A percentile compares a stretch with the other conserved stretches of the same genome.
phyloP scores from a whole-genome alignment of 2,797 vertebrate species.

The Enteromius treurensis region DNA sequence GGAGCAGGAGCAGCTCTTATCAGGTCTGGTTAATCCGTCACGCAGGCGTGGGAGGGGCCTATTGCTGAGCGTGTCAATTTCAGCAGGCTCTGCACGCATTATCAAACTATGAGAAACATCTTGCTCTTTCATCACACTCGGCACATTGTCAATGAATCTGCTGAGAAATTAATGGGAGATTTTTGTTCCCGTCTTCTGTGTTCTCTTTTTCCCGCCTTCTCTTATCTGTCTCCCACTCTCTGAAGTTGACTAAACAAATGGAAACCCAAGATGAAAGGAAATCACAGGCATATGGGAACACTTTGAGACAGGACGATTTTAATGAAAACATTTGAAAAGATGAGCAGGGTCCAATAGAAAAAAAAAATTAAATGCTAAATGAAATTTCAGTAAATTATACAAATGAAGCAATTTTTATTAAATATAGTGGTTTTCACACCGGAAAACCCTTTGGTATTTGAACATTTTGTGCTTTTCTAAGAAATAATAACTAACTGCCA shows the following conservation, averaged over 20 bases:
- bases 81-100: constrained; percentile 39
- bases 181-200: constrained; percentile 30
- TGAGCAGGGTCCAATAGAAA: background rate
- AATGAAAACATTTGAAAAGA: constrained; percentile 33
- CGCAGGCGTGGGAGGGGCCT: constrained; percentile 48
- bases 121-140: constrained; percentile 52
- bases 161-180: constrained; percentile 50
- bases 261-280: constrained; percentile 45
- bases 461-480: constrained; percentile 2
- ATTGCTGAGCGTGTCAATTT: constrained; percentile 52
- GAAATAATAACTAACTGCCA: background rate
- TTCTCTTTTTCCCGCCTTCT: constrained; percentile 23
- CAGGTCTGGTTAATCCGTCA: constrained; percentile 56
- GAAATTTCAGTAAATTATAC: background rate
- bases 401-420: background rate
- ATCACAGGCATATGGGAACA: constrained; percentile 40
- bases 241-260: constrained; percentile 56
- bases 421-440: background rate
- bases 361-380: background rate
- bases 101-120: constrained; percentile 57
- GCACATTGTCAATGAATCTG: constrained; percentile 52
- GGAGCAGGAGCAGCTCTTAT: constrained; percentile 49
- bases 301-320: constrained; percentile 25
- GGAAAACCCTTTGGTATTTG: background rate
- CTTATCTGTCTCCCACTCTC: constrained; percentile 50